Conservation (phyloP, 1,140 invertebrate genomes). For the Odontomachus brunneus region DNA sequence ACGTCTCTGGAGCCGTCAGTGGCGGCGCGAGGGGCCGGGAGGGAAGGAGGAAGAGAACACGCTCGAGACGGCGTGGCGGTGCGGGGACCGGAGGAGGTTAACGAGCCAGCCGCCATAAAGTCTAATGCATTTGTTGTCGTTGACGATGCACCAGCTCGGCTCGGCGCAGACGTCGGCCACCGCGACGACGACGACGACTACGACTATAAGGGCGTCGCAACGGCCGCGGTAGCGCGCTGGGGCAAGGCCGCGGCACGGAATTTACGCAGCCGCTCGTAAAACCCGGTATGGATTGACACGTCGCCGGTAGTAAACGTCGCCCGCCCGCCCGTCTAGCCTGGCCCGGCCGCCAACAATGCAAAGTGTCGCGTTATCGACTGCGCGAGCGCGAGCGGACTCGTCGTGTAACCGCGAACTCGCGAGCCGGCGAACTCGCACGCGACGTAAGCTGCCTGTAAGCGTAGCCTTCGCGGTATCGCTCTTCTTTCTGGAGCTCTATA, state of each 20-base stretch:
- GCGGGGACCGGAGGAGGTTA: slow-evolving; percentile 60
- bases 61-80: neutral
- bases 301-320: slow-evolving; percentile 79
- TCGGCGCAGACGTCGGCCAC: slow-evolving; percentile 47
- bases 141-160: slow-evolving; percentile 63
- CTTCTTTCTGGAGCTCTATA: too few relatives aligned
- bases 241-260: slow-evolving; percentile 68
- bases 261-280: slow-evolving; percentile 80
- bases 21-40: slow-evolving; percentile 15
- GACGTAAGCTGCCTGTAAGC: too few relatives aligned
- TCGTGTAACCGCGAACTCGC: slow-evolving; percentile 9
- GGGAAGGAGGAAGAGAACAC: neutral
- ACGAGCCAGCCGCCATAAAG: slow-evolving; percentile 75
- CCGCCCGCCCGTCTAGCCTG: slow-evolving; percentile 47
- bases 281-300: slow-evolving; percentile 79
- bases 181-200: slow-evolving; percentile 23
- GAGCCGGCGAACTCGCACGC: too few relatives aligned
- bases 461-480: too few relatives aligned
- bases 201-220: slow-evolving; percentile 8
- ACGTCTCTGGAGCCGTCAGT: slow-evolving; percentile 61
- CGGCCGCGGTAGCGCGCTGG: slow-evolving; percentile 35
- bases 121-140: slow-evolving; percentile 81
- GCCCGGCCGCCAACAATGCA: slow-evolving; percentile 75
- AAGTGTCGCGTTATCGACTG: slow-evolving; percentile 77
- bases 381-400: slow-evolving; percentile 46